A percentile compares a stretch with the other conserved stretches of the same genome.
Conservation (phyloP, 2,888 invertebrate species). For the Tetragonula carbonaria region DNA sequence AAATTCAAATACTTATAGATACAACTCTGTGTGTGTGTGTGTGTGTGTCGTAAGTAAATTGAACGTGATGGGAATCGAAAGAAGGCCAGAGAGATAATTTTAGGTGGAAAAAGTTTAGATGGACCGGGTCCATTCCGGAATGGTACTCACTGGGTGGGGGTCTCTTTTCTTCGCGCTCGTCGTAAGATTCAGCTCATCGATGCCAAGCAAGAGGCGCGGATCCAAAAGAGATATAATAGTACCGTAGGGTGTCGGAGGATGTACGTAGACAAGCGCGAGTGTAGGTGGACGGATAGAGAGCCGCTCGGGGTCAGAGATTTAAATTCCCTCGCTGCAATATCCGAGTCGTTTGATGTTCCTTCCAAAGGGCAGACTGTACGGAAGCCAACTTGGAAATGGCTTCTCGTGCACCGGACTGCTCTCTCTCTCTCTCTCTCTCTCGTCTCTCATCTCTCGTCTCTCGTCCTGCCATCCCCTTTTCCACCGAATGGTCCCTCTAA, state of each 20-base stretch:
- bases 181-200: conserved; percentile 31
- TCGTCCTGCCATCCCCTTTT: conserved; percentile 39
- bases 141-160: not conserved
- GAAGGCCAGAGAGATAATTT: conserved; percentile 35
- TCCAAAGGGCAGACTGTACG: conserved; percentile 68
- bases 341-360: conserved; percentile 74
- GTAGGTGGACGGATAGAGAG: conserved; percentile 41
- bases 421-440: not conserved
- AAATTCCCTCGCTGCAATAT: conserved; percentile 75
- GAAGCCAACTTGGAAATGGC: conserved; percentile 73
- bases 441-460: conserved; percentile 11
- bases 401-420: conserved; percentile 61
- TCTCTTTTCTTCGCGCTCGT: not conserved
- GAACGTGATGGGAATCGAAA: conserved; percentile 8
- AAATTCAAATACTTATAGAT: too few relatives aligned
- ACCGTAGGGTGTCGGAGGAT: not conserved
- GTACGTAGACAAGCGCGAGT: not conserved
- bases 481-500: conserved; percentile 29
- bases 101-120: not conserved
- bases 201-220: not conserved
- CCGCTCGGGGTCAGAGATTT: conserved; percentile 70
- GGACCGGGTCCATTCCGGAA: not conserved
- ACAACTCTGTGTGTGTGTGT: too few relatives aligned
- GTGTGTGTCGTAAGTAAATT: too few relatives aligned
- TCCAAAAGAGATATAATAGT: not conserved